These are phyloP conservation scores for Eremophila alpestris DNA, from an alignment of 2,797 vertebrate species.

Conservation along the genomic window DNA sequence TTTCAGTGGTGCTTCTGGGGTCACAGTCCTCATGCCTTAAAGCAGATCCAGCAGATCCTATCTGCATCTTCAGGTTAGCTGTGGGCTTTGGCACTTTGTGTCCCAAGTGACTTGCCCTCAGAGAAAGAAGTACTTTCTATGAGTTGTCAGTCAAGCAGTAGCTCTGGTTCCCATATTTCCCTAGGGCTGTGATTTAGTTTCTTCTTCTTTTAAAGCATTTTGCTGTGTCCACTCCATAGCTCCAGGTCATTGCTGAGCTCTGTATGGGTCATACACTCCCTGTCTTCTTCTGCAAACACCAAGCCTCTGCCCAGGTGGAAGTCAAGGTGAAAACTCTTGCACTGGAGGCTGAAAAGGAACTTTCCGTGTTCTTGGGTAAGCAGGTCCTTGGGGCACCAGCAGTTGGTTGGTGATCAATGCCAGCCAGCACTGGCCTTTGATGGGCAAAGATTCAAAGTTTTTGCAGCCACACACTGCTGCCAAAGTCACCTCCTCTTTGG, in stretches of 20 bases:
- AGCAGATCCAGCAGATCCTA: neutral
- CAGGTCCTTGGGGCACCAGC: neutral
- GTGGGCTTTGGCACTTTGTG: rapidly evolving
- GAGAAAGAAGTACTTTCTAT: neutral
- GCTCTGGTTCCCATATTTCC: neutral
- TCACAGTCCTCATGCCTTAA: neutral
- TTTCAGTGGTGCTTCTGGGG: neutral
- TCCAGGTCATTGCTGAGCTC: neutral
- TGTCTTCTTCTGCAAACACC: neutral
- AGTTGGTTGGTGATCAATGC: rapidly evolving
- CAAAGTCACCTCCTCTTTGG: neutral
- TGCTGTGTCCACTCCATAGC: neutral
- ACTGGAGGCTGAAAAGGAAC: neutral
- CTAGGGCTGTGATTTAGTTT: neutral
- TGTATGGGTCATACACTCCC: neutral
- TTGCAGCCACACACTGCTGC: neutral
- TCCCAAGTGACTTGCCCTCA: neutral
- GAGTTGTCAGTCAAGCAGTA: neutral
- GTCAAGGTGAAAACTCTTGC: neutral
- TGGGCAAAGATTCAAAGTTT: neutral
- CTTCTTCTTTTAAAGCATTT: neutral
- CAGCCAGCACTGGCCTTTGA: neutral
- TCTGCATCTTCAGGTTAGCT: neutral
- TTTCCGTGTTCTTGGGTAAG: rapidly evolving
- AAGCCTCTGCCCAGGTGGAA: neutral